Evolutionary conservation across 2,888 invertebrate species (phyloP).

Genomic region (Pristionchus japonicus): DNA sequence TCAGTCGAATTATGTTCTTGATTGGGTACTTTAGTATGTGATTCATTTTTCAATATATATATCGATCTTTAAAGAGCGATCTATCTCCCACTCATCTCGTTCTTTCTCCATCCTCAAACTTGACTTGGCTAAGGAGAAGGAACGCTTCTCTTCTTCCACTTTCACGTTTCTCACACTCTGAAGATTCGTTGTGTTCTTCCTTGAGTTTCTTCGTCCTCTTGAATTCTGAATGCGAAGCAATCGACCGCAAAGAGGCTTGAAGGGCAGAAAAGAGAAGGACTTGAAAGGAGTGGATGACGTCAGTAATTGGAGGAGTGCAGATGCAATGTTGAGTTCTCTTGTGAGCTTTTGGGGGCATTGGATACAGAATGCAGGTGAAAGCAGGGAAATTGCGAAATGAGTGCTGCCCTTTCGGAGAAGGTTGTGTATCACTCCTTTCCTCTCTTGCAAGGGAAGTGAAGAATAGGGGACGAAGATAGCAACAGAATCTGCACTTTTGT

Average conservation of each 20-base stretch:
- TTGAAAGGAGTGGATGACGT: constrained; percentile 36
- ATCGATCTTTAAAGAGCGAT: constrained; percentile 11
- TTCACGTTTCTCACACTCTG: not conserved
- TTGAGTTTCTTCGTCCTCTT: not conserved
- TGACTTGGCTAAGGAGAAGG: constrained; percentile 2
- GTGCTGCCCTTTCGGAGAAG: not conserved
- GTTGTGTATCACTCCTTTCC: constrained; percentile 15
- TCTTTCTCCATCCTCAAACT: constrained; percentile 31
- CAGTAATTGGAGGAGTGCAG: constrained; percentile 16
- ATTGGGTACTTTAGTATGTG: not conserved
- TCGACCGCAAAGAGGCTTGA: constrained; percentile 8
- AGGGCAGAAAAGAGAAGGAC: not conserved
- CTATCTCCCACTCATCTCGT: constrained; percentile 17
- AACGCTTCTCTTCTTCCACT: not conserved
- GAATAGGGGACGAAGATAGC: not conserved
- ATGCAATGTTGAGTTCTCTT: not conserved
- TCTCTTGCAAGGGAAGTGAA: not conserved
- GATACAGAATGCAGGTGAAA: constrained; percentile 24
- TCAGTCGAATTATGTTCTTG: not conserved
- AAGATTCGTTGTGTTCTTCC: not conserved
- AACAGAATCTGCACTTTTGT: not conserved
- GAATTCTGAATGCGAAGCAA: not conserved
- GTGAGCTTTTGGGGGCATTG: not conserved
- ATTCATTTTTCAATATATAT: not conserved
- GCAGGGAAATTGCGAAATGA: constrained; percentile 1